Base-by-base conservation (phyloP, 1,140 invertebrate genomes). In the Drosophila repleta region DNA sequence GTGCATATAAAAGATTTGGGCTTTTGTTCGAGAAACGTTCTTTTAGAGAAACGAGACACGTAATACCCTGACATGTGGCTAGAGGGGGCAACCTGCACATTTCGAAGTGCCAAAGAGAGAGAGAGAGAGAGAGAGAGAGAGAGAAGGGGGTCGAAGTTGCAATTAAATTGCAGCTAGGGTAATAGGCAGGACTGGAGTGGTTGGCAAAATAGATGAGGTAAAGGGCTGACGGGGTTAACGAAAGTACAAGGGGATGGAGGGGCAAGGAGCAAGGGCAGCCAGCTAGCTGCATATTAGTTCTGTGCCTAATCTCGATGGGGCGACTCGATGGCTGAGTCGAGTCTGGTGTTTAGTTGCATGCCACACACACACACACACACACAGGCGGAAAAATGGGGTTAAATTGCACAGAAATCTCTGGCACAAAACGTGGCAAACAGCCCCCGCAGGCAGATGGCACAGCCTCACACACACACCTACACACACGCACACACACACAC, bases 341-440 rank as follows among this genome's bases (percentile, higher is more conserved):
- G 64, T 65, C 55, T 58, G 26, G 15, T 70, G 65, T 57, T 67
- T 64, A 61, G 53, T 37, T 46, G 45, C 48, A 46, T 78, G 71
- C 65, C 74, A 53, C 24, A n/a, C 15, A 17, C 39, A 43, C 35
- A 35, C n/a, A n/a, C n/a, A n/a, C n/a, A n/a, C 4, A 41, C 39
- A 7, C 13, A 39, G 1, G n/a, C 13, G 2, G n/a, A 35, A 73
- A 87, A 88, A 90, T 90, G 67, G 89, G 84, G 89, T 90, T 90
- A 85, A 90, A 90, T 90, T 90, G 78, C 73, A 90, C 79, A 88
- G 76, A 88, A 88, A 88, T 79, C 76, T 83, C 76, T 76, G 62
- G 51, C 79, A 69, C 55, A 43, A 17, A 43, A 43, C 17, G 39
- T 15, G 39, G 15, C 39, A 43, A 43, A 17, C 39, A 43, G 57